Conservation (phyloP, 2,113 vertebrate species). For the Periophthalmodon schlosseri region DNA sequence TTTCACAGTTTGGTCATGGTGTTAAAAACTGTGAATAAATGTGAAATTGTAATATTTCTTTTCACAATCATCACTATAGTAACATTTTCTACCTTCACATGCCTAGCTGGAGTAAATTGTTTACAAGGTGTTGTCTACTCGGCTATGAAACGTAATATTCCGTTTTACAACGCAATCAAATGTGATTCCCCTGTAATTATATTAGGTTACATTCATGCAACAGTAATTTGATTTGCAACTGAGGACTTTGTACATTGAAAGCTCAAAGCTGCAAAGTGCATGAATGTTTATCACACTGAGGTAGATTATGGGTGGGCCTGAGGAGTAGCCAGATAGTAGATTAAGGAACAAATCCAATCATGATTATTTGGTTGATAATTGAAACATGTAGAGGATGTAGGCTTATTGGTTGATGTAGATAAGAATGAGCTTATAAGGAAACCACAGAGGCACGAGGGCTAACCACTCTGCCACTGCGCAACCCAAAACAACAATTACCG, state of each 20-base stretch:
- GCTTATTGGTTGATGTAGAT: neutral
- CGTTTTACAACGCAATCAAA: neutral
- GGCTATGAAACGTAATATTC: neutral
- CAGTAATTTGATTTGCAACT: neutral
- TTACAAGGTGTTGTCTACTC: neutral
- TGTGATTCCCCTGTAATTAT: neutral
- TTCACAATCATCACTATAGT: too few relatives aligned
- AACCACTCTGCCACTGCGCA: neutral
- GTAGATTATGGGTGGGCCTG: neutral
- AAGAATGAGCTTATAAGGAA: neutral
- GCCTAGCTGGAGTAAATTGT: neutral
- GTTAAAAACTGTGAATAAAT: too few relatives aligned
- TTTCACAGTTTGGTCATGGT: too few relatives aligned
- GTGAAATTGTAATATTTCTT: too few relatives aligned
- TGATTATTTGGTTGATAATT: neutral
- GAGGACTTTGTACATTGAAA: neutral
- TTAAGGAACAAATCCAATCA: neutral
- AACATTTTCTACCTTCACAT: too few relatives aligned
- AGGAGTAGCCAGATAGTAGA: neutral
- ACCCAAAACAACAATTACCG: neutral
- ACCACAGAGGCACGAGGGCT: neutral
- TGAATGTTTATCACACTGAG: neutral
- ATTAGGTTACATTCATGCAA: neutral
- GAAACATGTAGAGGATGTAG: neutral
- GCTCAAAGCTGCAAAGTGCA: neutral